A percentile compares a stretch with the other conserved stretches of the same genome.
These are phyloP conservation scores for Ooceraea biroi DNA, from an alignment of 1,140 invertebrate species.

Conservation along the genomic window DNA sequence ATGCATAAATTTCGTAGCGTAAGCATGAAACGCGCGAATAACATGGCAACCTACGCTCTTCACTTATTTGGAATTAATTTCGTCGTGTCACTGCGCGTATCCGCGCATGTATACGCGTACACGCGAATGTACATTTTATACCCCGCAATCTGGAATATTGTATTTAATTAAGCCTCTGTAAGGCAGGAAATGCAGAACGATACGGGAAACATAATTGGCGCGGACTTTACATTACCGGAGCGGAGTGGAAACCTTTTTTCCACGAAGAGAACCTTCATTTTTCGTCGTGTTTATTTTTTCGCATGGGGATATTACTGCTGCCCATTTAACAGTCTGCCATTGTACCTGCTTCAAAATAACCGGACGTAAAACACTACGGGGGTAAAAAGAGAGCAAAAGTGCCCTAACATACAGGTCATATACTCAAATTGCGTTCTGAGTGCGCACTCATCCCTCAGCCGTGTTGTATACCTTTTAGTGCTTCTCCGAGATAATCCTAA, in stretches of 20 bases:
- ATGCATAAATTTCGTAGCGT: slow-evolving; percentile 1
- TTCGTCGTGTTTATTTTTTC: slow-evolving; percentile 23
- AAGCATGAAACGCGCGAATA: not conserved
- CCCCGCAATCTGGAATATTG: not conserved
- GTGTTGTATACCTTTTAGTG: not conserved
- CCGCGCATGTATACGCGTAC: not conserved
- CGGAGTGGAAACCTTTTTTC: slow-evolving; percentile 3
- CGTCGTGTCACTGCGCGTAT: not conserved
- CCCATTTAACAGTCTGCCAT: slow-evolving; percentile 29
- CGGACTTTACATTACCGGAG: not conserved
- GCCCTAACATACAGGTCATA: not conserved
- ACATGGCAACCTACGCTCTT: not conserved
- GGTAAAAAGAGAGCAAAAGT: not conserved
- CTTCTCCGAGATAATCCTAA: slow-evolving; percentile 8
- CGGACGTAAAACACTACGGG: not conserved
- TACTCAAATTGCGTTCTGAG: slow-evolving; percentile 10
- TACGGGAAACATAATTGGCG: not conserved
- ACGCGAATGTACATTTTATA: slow-evolving; percentile 12
- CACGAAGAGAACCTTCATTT: not conserved
- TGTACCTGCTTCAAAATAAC: slow-evolving; percentile 19
- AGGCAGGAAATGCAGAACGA: not conserved
- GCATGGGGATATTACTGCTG: slow-evolving; percentile 1
- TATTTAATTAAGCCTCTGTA: slow-evolving; percentile 19
- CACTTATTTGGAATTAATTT: not conserved
- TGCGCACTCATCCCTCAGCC: not conserved